phyloP scores from a whole-genome alignment of 2,797 vertebrate species.

The Orestias chungarensis region DNA sequence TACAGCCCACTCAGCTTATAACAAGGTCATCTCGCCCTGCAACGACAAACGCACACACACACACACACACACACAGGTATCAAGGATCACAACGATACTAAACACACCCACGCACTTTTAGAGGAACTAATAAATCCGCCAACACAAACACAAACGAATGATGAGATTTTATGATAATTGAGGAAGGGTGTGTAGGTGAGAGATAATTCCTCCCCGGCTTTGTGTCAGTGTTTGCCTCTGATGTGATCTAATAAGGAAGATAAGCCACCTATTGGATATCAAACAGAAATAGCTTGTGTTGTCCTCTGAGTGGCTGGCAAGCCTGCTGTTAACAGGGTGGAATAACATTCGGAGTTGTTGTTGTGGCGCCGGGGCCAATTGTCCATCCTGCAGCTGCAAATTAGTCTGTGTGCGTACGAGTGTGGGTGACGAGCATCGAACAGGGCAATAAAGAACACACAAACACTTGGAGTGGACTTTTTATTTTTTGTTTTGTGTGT shows the following conservation, averaged over 20 bases:
- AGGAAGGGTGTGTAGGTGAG: constrained; percentile 30
- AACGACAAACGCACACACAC: constrained; percentile 40
- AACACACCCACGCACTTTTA: constrained; percentile 15
- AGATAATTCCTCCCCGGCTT: constrained; percentile 41
- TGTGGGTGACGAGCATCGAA: constrained; percentile 25
- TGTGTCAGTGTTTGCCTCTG: constrained; percentile 20
- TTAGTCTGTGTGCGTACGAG: constrained; percentile 10
- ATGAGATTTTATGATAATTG: constrained; percentile 56
- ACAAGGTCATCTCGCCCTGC: constrained; percentile 74
- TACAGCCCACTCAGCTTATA: constrained; percentile 70
- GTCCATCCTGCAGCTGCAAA: constrained; percentile 43
- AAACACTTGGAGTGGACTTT: constrained; percentile 2
- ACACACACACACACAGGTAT: constrained; percentile 22
- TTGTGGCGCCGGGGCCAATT: constrained; percentile 44
- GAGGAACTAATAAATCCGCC: constrained; percentile 25
- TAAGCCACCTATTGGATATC: constrained; percentile 70
- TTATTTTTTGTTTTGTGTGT: too few relatives aligned
- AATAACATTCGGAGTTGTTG: constrained; percentile 47
- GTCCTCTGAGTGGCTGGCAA: constrained; percentile 56
- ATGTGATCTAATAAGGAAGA: constrained; percentile 71
- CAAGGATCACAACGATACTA: constrained; percentile 12
- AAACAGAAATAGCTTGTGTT: constrained; percentile 64
- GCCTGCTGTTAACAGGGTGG: constrained; percentile 59
- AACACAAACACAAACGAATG: constrained; percentile 42
- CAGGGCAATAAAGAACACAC: constrained; percentile 23